Conservation (phyloP, 2,797 vertebrate genomes). For the Hafferia zeledoni region DNA sequence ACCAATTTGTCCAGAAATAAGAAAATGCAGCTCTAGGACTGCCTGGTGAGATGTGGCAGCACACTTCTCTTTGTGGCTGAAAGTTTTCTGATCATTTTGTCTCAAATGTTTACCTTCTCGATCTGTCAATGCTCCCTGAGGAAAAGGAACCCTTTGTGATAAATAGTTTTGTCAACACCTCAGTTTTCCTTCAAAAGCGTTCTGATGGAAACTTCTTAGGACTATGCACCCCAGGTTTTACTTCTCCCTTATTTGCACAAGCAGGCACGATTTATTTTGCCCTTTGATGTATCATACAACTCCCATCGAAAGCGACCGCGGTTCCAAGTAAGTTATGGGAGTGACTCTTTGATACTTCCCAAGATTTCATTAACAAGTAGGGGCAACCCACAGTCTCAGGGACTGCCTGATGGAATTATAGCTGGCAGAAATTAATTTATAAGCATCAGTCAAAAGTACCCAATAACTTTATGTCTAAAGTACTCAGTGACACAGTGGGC, state of each 20-base stretch:
- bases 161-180: constrained; percentile 27
- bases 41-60: neutral
- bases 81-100: neutral
- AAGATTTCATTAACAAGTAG: neutral
- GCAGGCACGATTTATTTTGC: constrained; percentile 10
- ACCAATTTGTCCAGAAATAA: neutral
- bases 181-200: neutral
- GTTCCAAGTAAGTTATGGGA: neutral
- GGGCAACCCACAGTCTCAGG: accelerated
- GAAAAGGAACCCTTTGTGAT: neutral
- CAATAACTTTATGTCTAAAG: neutral
- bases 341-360: neutral
- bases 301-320: neutral
- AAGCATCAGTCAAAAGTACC: neutral
- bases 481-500: accelerated
- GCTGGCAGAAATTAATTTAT: neutral
- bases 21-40: neutral
- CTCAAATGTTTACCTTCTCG: neutral
- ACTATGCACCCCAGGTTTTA: neutral
- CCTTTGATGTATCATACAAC: neutral
- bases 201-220: neutral
- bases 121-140: neutral
- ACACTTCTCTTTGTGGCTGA: neutral
- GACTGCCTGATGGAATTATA: neutral
- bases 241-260: constrained; percentile 20